Conservation (phyloP, 2,113 vertebrate genomes). For the Progne subis region DNA sequence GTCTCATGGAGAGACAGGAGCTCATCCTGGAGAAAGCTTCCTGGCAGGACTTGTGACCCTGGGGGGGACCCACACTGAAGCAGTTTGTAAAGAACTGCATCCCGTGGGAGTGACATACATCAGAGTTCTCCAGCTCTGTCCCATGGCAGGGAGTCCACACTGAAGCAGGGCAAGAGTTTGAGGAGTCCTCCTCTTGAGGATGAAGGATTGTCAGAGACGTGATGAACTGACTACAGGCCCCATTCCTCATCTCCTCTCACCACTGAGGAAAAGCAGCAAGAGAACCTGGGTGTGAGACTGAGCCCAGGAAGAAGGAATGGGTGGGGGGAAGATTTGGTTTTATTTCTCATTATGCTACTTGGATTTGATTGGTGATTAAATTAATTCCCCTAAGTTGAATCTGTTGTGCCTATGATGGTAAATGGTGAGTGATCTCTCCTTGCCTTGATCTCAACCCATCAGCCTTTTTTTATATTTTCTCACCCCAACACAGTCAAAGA, state of each 20-base stretch:
- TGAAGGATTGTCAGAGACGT: background rate
- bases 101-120: background rate
- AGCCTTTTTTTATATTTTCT: background rate
- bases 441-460: background rate
- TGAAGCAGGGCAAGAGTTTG: background rate
- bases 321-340: background rate
- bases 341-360: background rate
- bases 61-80: background rate
- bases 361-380: background rate
- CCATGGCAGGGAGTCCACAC: background rate
- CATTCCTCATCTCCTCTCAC: background rate
- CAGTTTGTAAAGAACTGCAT: background rate
- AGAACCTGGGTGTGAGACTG: background rate
- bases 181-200: background rate
- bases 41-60: background rate
- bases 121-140: fast-evolving
- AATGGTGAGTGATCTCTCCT: background rate
- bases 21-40: background rate
- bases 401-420: background rate
- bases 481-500: fast-evolving
- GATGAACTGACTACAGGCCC: background rate
- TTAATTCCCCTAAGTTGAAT: background rate
- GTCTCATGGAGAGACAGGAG: background rate
- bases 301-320: background rate
- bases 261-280: background rate